Evolutionary conservation across 2,888 invertebrate genomes (phyloP), one percentile per base, ranked within the genome.

Genomic region (Artemia sinica): DNA sequence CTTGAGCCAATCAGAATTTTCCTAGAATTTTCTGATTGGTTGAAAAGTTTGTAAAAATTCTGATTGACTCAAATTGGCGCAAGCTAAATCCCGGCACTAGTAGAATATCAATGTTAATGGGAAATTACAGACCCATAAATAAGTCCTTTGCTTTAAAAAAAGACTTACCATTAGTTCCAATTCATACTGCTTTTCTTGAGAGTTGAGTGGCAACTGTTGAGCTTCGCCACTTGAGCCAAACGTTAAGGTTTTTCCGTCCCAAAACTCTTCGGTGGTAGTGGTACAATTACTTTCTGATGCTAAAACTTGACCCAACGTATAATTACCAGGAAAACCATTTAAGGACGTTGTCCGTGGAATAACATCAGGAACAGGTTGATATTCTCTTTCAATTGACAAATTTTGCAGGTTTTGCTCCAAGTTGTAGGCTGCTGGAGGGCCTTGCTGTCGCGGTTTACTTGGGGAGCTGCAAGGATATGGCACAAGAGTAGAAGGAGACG

Each of bases 291-390:
- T n/a, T 8, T 58, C 63, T 8, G 63, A 28, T 8, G 63, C 63
- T 58, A 58, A 58, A 11, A 58, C 63, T 58, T 58, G 63, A n/a
- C 63, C 63, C 8, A 58, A 28, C 14, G 63, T 58, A 58, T 58
- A 58, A 58, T 58, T 10, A 8, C 63, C 63, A 8, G 63, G 63
- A 58, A 18, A 58, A n/a, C 63, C 63, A 28, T 18, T 58, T 18
- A n/a, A n/a, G 8, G 14, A n/a, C 11, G n/a, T n/a, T n/a, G 14
- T 58, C 28, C 28, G 63, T 28, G 63, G 63, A n/a, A 58, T 28
- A 9, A 58, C 63, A 10, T 58, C 63, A n/a, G 63, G 63, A 18
- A 58, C 63, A 58, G 63, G 14, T 58, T 58, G 63, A 58, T 58
- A 58, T 1, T 28, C 12, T 58, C 63, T 58, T 8, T 58, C 63